A percentile compares a stretch with the other conserved stretches of the same genome.
phyloP scores from a whole-genome alignment of 2,797 vertebrate species.

The Sylvilagus floridanus region DNA sequence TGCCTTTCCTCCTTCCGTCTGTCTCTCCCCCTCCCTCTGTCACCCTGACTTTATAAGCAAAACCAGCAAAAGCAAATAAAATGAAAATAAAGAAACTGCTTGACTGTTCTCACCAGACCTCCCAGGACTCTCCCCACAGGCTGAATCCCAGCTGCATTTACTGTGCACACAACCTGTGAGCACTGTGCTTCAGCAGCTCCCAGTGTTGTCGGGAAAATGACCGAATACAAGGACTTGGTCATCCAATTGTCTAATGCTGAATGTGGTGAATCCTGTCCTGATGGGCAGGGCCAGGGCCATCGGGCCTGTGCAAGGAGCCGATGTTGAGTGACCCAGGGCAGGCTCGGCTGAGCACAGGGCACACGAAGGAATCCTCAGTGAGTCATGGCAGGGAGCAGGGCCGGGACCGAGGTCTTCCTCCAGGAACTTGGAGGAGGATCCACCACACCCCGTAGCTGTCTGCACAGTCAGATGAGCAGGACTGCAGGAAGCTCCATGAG shows the following conservation, averaged over 20 bases:
- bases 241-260: accelerated
- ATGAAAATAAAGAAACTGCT: not conserved
- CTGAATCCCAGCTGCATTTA: accelerated
- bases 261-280: not conserved
- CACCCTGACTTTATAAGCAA: no score
- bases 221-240: no score
- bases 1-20: no score
- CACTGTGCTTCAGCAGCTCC: not conserved
- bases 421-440: not conserved
- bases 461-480: no score
- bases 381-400: no score
- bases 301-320: accelerated
- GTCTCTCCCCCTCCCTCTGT: no score
- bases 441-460: accelerated
- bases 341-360: accelerated
- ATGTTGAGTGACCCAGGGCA: accelerated
- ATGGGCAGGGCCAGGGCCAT: not conserved
- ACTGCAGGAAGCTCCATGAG: not conserved
- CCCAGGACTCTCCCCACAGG: accelerated
- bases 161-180: accelerated
- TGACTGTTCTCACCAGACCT: not conserved
- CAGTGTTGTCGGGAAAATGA: not conserved
- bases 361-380: no score
- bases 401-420: accelerated
- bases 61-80: no score